Percentiles rank a stretch among this genome's conserved stretches.
Conservation (phyloP, 2,797 vertebrate species). For the Myripristis murdjan region DNA sequence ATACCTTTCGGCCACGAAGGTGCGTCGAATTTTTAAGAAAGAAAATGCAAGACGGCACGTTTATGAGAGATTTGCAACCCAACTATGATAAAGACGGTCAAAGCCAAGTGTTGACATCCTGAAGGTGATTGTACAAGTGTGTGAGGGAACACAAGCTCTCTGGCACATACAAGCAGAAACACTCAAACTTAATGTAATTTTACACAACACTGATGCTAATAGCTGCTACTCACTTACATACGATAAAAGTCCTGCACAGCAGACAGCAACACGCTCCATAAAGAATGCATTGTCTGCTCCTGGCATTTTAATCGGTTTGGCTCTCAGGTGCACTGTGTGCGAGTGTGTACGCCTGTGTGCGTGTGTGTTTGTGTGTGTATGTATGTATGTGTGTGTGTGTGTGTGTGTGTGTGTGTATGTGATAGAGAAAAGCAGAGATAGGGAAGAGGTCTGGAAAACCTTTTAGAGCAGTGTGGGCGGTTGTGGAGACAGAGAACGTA, state of each 20-base stretch:
- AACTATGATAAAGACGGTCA: conserved; percentile 5
- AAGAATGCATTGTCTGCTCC: conserved; percentile 65
- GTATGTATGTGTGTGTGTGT: conserved; percentile 11
- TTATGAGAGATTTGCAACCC: conserved; percentile 14
- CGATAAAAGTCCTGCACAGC: conserved; percentile 45
- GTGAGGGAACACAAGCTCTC: conserved; percentile 10
- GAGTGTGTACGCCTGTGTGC: conserved; percentile 18
- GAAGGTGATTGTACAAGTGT: conserved; percentile 12
- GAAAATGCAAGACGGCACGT: not conserved
- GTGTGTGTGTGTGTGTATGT: conserved; percentile 14
- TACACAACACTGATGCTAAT: conserved; percentile 24
- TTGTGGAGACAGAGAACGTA: conserved; percentile 30
- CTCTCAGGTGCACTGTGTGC: conserved; percentile 54
- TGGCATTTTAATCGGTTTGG: conserved; percentile 62
- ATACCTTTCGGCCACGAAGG: too few relatives aligned
- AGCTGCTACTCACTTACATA: conserved; percentile 41
- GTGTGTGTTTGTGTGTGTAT: conserved; percentile 7
- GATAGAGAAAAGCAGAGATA: conserved; percentile 57
- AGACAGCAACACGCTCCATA: conserved; percentile 51
- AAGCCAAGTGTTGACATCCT: not conserved
- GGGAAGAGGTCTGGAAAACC: conserved; percentile 68
- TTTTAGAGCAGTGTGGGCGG: conserved; percentile 68
- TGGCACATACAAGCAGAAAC: conserved; percentile 22
- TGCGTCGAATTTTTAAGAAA: not conserved
- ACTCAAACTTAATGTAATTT: conserved; percentile 30